Evolutionary conservation across 2,888 invertebrate species (phyloP), one percentile per base, ranked within the genome.

Genomic region (Vandiemenella viatica): DNA sequence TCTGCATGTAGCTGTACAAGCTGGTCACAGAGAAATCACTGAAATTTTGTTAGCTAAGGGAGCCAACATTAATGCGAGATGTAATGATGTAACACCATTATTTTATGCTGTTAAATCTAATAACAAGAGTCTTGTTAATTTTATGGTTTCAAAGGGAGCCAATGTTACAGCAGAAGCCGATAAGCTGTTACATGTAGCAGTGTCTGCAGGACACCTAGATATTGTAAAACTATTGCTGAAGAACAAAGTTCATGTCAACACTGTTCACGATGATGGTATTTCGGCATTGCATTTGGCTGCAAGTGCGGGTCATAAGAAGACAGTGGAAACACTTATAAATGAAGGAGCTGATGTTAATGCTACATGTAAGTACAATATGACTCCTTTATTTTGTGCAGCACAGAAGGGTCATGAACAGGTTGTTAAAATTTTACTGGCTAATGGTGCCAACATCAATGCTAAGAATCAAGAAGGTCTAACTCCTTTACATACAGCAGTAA

Each of bases 341-440:
- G 17, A 15, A 15, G 38, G 38, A 8, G 38, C 17, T 1, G 17
- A 38, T 38, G 38, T 38, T 5, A 15, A 38, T 38, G 10, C 38
- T n/a, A 17, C 51, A 57, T 52, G 52, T n/a, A n/a, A n/a, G n/a
- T n/a, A n/a, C n/a, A 47, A 46, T 18, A 50, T 51, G 5, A 60
- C 60, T 5, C 55, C 60, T 3, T 50, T 62, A 22, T 59, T 61
- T 46, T 50, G 50, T 43, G 61, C 61, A 13, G 58, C 58, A 8
- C 48, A 51, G 22, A 52, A 52, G 18, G 60, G 61, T 22, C 54
- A 58, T 46, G 32, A 55, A 4, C 51, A 52, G 13, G 55, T 59
- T 10, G 51, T 55, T 43, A 42, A 53, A 15, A 17, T 54, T 37
- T 43, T 57, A 43, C 43, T 56, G 13, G 18, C 46, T 17, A 49